A percentile compares a stretch with the other conserved stretches of the same genome.
phyloP scores from a whole-genome alignment of 2,888 invertebrate genomes.

The Caenorhabditis virilis region DNA sequence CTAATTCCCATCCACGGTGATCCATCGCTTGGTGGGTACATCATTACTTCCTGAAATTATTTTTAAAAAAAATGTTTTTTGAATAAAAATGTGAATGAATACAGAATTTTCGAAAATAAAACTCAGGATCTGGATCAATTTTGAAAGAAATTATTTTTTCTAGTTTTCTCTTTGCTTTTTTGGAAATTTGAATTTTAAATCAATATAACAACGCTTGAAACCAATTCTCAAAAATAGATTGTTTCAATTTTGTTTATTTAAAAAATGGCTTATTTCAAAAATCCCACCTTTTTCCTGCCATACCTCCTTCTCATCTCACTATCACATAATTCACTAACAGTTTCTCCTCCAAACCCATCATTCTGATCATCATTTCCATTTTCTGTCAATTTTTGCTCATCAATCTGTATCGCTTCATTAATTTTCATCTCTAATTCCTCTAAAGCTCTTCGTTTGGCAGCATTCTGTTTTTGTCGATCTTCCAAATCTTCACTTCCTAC shows the following conservation, averaged over 20 bases:
- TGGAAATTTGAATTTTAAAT: too few relatives aligned
- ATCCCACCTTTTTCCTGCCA: constrained; percentile 12
- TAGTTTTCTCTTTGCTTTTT: too few relatives aligned
- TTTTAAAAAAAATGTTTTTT: neutral
- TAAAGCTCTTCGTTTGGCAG: constrained; percentile 29
- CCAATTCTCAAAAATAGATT: too few relatives aligned
- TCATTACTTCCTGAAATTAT: constrained; percentile 22
- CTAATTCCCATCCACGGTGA: constrained; percentile 26
- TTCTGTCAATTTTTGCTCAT: neutral
- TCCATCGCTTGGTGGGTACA: constrained; percentile 24
- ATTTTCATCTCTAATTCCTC: constrained; percentile 23
- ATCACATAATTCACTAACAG: constrained; percentile 16
- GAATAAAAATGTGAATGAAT: neutral
- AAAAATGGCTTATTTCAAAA: too few relatives aligned
- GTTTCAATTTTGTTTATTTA: too few relatives aligned
- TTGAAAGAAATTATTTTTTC: too few relatives aligned
- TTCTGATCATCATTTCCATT: neutral
- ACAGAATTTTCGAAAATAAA: too few relatives aligned
- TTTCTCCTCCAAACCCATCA: constrained; percentile 1
- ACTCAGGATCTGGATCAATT: too few relatives aligned
- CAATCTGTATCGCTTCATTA: constrained; percentile 8
- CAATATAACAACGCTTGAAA: too few relatives aligned
- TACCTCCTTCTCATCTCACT: constrained; percentile 16
- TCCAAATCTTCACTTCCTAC: constrained; percentile 10
- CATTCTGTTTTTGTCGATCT: constrained; percentile 8